Percentiles rank a stretch among this genome's conserved stretches.
These are phyloP conservation scores for Machimus atricapillus DNA, from an alignment of 2,888 invertebrate species.

Conservation along the genomic window DNA sequence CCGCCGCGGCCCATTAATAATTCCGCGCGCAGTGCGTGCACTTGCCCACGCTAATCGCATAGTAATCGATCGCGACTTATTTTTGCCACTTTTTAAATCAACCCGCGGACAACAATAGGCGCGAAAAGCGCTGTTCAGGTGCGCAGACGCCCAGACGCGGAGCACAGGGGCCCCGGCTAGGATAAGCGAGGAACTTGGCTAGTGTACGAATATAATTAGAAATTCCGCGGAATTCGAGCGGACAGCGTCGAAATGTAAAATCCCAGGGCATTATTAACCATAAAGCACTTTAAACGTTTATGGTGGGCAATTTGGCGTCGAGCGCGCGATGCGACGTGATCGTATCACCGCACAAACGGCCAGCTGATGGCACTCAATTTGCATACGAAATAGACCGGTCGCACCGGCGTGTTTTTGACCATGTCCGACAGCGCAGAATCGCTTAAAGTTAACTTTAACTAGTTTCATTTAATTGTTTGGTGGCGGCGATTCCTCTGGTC, in stretches of 20 bases:
- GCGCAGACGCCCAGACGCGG: neutral
- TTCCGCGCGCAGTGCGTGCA: neutral
- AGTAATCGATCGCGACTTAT: neutral
- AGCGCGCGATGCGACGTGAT: neutral
- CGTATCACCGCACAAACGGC: neutral
- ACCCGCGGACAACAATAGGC: neutral
- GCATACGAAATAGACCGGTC: conserved; percentile 11
- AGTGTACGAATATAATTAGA: neutral
- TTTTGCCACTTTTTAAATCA: neutral
- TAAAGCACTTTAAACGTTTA: conserved; percentile 1
- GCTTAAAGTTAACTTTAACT: neutral
- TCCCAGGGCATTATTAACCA: neutral
- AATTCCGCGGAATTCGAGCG: neutral
- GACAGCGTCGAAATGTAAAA: neutral
- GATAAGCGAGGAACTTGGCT: neutral
- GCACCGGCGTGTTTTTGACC: neutral
- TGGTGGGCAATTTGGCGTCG: neutral
- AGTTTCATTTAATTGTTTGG: neutral
- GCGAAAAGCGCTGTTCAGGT: no score
- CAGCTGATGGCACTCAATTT: conserved; percentile 14
- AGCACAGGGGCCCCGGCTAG: neutral
- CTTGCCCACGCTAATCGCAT: conserved; percentile 4
- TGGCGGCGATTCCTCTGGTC: neutral
- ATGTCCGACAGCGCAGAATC: neutral
- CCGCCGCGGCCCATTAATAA: neutral